Base-by-base conservation (phyloP, 2,113 vertebrate species). In the Platichthys stellatus region DNA sequence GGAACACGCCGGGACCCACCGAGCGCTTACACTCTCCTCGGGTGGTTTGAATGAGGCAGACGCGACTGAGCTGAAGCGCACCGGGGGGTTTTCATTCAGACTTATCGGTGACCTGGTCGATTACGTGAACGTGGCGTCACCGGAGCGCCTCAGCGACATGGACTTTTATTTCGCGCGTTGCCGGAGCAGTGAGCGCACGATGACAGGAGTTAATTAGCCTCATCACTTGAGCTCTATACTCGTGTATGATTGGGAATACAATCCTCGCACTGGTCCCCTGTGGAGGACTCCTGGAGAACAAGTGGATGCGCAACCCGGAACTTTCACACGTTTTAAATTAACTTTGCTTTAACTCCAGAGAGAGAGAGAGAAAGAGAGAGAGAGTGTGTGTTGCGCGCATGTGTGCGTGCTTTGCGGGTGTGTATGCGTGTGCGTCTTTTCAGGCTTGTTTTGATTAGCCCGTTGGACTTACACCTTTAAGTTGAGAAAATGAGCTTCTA, bases 401-500 rank as follows among this genome's bases (percentile, higher is more conserved):
- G 47, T 49, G 35, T 38, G 8, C 35, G 8, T 38, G 35, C 35
- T 38, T 9, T 9, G 35, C 35, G 7, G 35, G 45, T 40, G 4
- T 78, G 26, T 47, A 13, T 53, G 53, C 14, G 53, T 20, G 18
- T 54, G 53, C 8, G 53, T 49, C 14, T 49, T 40, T 40, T 12
- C 40, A 40, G 12, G 40, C 20, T 53, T 10, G 20, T 53, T 53
- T 53, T n/a, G 18, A 53, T 15, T 1, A n/a, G 51, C 51, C 51
- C 6, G 10, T 53, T 14, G 53, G 53, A 56, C 53, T 57, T 15
- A 3, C 5, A 17, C 13, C 45, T 47, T 47, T 47, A 20, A n/a
- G n/a, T 20, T 23, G 54, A 24, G n/a, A 86, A 91, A 63, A 94
- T 95, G 93, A 91, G 82, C 73, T 35, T 69, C 2, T 73, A 74